Evolutionary conservation across 2,113 vertebrate genomes (phyloP).

Genomic region (Cinclus mexicanus): DNA sequence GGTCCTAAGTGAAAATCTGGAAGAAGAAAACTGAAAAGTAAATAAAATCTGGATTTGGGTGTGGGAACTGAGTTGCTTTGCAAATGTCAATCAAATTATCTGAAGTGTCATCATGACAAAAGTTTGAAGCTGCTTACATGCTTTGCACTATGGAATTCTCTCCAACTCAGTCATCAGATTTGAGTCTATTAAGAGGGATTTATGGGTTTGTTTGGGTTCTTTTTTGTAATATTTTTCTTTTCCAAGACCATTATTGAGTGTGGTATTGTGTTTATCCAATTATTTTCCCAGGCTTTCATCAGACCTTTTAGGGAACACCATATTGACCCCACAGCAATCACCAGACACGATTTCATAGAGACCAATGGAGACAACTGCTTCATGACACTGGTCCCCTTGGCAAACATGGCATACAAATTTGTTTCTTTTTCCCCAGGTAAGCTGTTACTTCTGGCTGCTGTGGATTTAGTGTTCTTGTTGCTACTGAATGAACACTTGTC

Average conservation of each 20-base stretch:
- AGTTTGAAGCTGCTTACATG: background rate
- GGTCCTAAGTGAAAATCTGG: background rate
- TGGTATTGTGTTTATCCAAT: background rate
- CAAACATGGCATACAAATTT: slow-evolving; percentile 93
- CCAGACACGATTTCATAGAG: slow-evolving; percentile 97
- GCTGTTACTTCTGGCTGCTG: background rate
- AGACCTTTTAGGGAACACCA: slow-evolving; percentile 97
- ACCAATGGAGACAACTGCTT: slow-evolving; percentile 99
- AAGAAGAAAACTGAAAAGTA: background rate
- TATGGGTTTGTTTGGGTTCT: fast-evolving
- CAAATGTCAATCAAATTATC: background rate
- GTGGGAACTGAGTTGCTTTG: background rate
- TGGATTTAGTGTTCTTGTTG: background rate
- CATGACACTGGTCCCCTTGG: slow-evolving; percentile 87
- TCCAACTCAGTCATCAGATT: background rate
- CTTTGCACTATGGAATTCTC: background rate
- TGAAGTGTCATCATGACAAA: background rate
- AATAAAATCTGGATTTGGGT: background rate
- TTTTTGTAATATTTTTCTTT: background rate
- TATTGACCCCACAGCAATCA: slow-evolving; percentile 98
- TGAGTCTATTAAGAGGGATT: background rate
- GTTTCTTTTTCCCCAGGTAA: slow-evolving; percentile 85
- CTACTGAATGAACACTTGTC: background rate
- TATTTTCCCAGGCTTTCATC: slow-evolving; percentile 88
- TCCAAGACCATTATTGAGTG: background rate